phyloP scores from a whole-genome alignment of 1,140 invertebrate genomes.

The Polypedilum pembai region DNA sequence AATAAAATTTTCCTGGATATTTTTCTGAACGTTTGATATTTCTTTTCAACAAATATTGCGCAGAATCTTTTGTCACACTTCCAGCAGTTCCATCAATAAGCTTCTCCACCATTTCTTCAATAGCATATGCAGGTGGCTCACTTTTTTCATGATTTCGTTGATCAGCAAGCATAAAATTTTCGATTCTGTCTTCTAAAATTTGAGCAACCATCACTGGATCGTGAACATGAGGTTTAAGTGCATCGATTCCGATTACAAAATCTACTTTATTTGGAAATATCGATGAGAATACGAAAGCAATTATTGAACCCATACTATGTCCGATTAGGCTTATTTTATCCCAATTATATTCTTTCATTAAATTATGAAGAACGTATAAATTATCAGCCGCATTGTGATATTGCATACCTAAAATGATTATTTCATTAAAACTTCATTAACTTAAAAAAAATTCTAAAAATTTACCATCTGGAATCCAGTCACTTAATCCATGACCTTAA shows the following conservation, averaged over 20 bases:
- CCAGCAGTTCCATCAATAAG: constrained; percentile 47
- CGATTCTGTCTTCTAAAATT: constrained; percentile 40
- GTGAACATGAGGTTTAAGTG: constrained; percentile 48
- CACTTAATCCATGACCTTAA: constrained; percentile 58
- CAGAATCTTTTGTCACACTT: constrained; percentile 48
- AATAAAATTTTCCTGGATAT: constrained; percentile 53
- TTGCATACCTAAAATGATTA: constrained; percentile 43
- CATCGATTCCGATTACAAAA: constrained; percentile 55
- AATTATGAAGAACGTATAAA: constrained; percentile 47
- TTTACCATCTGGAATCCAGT: constrained; percentile 47
- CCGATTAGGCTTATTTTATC: constrained; percentile 57
- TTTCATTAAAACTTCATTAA: too few relatives aligned
- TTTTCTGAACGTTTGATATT: constrained; percentile 47
- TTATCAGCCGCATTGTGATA: constrained; percentile 52
- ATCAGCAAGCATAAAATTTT: constrained; percentile 45
- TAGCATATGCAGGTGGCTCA: constrained; percentile 52
- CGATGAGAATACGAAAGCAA: constrained; percentile 49
- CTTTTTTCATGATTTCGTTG: constrained; percentile 38
- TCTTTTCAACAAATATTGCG: constrained; percentile 50
- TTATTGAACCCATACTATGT: constrained; percentile 60
- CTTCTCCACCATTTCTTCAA: constrained; percentile 50
- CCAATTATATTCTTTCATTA: constrained; percentile 61
- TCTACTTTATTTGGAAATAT: constrained; percentile 54
- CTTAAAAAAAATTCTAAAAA: too few relatives aligned
- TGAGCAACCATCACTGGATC: constrained; percentile 34